Base-by-base conservation (phyloP, 1,140 invertebrate genomes). In the Sarcophaga bullata region DNA sequence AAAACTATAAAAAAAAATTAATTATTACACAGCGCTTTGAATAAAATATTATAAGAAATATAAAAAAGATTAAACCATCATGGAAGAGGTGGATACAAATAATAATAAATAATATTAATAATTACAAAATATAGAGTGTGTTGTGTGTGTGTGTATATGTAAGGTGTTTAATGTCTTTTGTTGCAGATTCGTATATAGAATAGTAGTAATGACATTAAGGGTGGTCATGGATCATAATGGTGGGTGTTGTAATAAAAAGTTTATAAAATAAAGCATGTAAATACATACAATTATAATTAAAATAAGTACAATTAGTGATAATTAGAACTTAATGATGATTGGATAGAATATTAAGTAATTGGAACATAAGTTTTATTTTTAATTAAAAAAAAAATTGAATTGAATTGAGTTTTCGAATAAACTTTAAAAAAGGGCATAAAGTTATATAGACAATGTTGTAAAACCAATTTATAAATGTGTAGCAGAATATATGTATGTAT, bases 1-100 rank as follows among this genome's bases (percentile, higher is more conserved):
- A 37, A 37, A 37, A 37, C 25, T 37, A 37, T 37, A 37, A 37
- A 37, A 37, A 37, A 37, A 37, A n/a, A 58, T 58, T 58, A 68
- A 7, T 68, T 68, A 68, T 25, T 68, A 68, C 62, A 68, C 62
- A 68, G 62, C 62, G 62, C 62, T 19, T 8, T 68, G 17, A 68
- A 68, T 37, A 37, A 37, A 37, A 37, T 68, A 19, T 19, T 68
- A 8, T 8, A 68, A 68, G 19, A 19, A 68, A 68, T 19, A 19
- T 68, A 68, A 68, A 68, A 6, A 19, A 58, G n/a, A 19, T 68
- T 68, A 19, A 68, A 13, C 52, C 52, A 68, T 19, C 9, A 19
- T 37, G 25, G 25, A 37, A 37, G 4, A 37, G 25, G 4, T 1
- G 25, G 25, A 37, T 37, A 37, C 25, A 37, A 37, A 37, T 37